These are phyloP conservation scores for Puma concolor DNA, from an alignment of 2,113 vertebrate genomes.

Conservation along the genomic window DNA sequence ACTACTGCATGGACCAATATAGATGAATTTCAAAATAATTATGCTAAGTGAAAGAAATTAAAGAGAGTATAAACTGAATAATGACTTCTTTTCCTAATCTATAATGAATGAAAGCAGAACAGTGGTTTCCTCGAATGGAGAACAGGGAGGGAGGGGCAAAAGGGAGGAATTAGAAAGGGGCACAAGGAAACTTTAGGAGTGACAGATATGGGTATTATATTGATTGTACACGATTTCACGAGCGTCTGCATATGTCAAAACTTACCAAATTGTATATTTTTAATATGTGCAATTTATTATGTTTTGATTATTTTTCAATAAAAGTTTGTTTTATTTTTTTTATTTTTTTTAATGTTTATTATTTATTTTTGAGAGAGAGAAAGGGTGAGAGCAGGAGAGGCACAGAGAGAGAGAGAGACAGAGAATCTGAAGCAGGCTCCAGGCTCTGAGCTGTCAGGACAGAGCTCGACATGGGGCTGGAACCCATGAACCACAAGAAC, in stretches of 20 bases:
- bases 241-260: neutral
- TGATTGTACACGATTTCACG: neutral
- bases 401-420: too few relatives aligned
- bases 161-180: neutral
- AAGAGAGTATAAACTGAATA: neutral
- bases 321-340: neutral
- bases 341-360: too few relatives aligned
- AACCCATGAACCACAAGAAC: too few relatives aligned
- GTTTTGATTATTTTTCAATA: neutral
- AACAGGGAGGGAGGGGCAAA: neutral
- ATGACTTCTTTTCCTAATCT: neutral
- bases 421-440: too few relatives aligned
- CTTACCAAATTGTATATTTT: accelerated
- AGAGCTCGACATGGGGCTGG: too few relatives aligned
- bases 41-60: neutral
- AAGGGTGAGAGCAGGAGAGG: too few relatives aligned
- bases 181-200: neutral
- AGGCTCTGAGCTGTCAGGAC: too few relatives aligned
- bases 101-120: neutral
- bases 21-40: neutral
- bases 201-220: neutral
- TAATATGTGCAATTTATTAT: neutral
- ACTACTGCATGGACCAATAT: neutral
- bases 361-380: too few relatives aligned
- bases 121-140: neutral